Evolutionary conservation across 2,113 vertebrate genomes (phyloP), one percentile per base, ranked within the genome.

Genomic region (Misgurnus mizolepis): DNA sequence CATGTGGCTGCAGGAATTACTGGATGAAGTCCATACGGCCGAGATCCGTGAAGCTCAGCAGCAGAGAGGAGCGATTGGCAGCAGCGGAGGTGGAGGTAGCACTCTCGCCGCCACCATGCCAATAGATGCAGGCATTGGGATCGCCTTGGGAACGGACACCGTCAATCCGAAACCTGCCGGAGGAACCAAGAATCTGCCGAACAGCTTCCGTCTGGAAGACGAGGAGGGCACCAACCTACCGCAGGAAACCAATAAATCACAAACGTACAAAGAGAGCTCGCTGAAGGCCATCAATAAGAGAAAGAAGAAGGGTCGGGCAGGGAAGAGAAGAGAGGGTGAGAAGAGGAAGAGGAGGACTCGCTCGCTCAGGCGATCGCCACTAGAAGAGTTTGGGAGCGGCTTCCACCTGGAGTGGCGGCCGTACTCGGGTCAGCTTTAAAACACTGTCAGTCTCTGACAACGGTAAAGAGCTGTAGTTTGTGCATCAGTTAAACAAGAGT

Each of bases 211-310:
- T 6, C 88, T 88, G 1, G 95, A 96, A 1, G 96, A 98, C n/a
- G 95, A 89, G 65, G 91, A 93, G 75, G 88, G 91, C 11, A 91
- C 91, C 84, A 90, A 92, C 88, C 90, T 97, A 61, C 96, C 96
- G 65, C 97, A 98, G 91, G 97, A 99, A 88, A 98, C 96, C 89
- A 94, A 97, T 91, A 98, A 98, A 90, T 94, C 94, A 0, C 95
- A 95, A 84, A 91, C 90, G 0, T 95, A 93, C 91, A 97, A 97
- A 68, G 95, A 96, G 41, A 92, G 95, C 58, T 91, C 91, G 0
- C 87, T 92, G 68, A 96, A 94, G 83, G 87, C 60, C 0, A 88
- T 92, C 0, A 92, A 94, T 7, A 94, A 91, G 85, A 98, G 94
- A 91, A 98, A 96, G 86, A 98, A 97, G 94, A 97, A 97, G 88